Base-by-base conservation (phyloP, 1,140 invertebrate genomes). In the Drosophila sechellia region DNA sequence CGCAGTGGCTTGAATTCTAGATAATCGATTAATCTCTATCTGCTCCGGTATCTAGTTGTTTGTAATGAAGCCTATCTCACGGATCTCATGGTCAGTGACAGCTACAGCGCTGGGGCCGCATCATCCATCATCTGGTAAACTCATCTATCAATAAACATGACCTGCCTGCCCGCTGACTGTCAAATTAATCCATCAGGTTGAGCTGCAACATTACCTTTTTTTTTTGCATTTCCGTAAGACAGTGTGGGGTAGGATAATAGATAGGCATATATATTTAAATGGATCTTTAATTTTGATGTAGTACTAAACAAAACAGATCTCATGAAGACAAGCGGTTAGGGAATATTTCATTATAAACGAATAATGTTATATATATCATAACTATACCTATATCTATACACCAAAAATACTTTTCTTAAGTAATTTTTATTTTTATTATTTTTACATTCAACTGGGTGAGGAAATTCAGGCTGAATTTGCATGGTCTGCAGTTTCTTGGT, bases 21-120 rank as follows among this genome's bases (percentile, higher is more conserved):
- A 12, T 35, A 39, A 70, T 57, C 68, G 68, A 70, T 70, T 70
- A 57, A 70, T 70, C 68, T 70, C 46, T 70, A 70, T 70, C 65
- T 42, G 27, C 10, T 37, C 5, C 35, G n/a, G n/a, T 12, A 57
- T 49, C 63, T 68, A 56, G 35, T 39, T 37, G 46, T 10, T n/a
- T 5, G n/a, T 27, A 66, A 10, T 15, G 8, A 25, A 13, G 11
- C 13, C n/a, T 48, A 46, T 49, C 20, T 34, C 20, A 39, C 69
- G 37, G 64, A 69, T 69, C 42, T 69, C 34, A n/a, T 35, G 15
- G 35, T 25, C 45, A 48, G 5, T 57, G 64, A 49, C 50, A 57
- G 50, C 55, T 25, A 20, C 5, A 50, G 13, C 3, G 10, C 13
- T 40, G 25, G 10, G 6, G 20, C 37, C 11, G 35, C 50, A 56